These are phyloP conservation scores for Cerceris ruficornis DNA, from an alignment of 2,888 invertebrate genomes.

Conservation along the genomic window DNA sequence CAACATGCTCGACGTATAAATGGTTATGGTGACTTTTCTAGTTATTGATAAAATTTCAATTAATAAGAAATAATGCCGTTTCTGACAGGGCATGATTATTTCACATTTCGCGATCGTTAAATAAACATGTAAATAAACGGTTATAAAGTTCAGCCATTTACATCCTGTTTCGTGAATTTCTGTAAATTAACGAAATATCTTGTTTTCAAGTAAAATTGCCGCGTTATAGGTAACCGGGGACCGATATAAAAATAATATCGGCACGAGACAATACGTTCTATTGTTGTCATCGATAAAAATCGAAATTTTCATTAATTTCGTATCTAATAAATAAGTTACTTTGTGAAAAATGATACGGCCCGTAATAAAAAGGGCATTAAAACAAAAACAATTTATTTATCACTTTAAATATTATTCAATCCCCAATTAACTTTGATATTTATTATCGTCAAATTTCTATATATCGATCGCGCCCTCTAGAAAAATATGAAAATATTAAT, in stretches of 20 bases:
- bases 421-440: no score
- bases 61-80: not conserved
- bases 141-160: not conserved
- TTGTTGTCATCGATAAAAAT: not conserved
- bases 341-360: no score
- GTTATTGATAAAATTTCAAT: slow-evolving; percentile 4
- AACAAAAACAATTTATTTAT: no score
- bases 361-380: no score
- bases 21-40: not conserved
- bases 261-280: not conserved
- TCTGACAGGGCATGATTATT: not conserved
- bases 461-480: no score
- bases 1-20: not conserved
- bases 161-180: not conserved
- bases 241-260: not conserved
- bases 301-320: not conserved
- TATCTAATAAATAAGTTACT: not conserved
- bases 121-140: not conserved
- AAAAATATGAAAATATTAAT: no score
- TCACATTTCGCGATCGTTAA: not conserved
- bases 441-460: no score
- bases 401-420: no score
- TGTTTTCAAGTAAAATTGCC: not conserved
- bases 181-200: not conserved
- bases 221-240: not conserved